Conservation (phyloP, 37 sponge, comb jelly and placozoan genomes). For the Axinella damicornis region DNA sequence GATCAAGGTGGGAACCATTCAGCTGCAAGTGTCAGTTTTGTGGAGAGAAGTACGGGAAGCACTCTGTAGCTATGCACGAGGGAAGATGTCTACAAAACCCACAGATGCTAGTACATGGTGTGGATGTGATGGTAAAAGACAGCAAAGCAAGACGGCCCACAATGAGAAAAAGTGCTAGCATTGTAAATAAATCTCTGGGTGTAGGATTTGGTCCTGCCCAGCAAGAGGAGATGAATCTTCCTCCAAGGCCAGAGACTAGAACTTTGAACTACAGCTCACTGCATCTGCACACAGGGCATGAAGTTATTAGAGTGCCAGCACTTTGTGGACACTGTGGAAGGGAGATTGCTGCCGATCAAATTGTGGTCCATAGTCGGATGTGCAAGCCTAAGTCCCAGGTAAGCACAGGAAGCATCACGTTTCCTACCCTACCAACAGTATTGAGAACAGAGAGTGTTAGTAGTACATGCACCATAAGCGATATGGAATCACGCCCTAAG, state of each 20-base stretch:
- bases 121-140: not conserved
- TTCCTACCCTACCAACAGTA: conserved; percentile 4
- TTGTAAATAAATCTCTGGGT: no score
- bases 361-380: conserved; percentile 9
- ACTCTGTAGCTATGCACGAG: conserved; percentile 7
- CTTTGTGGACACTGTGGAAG: not conserved
- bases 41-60: conserved; percentile 18
- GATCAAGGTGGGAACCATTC: conserved; percentile 21
- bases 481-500: not conserved
- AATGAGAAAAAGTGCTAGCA: not conserved
- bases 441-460: not conserved
- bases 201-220: not conserved
- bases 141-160: not conserved
- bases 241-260: conserved; percentile 18
- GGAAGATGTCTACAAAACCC: not conserved
- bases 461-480: not conserved
- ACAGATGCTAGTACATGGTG: not conserved
- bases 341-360: not conserved
- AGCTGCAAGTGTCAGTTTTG: conserved; percentile 12
- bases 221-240: conserved; percentile 4
- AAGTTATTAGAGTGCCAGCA: not conserved
- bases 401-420: not conserved
- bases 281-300: no score
- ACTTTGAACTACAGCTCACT: not conserved
- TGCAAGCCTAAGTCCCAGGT: not conserved